These are phyloP conservation scores for Linurgus olivaceus DNA, from an alignment of 2,797 vertebrate species.

Conservation along the genomic window DNA sequence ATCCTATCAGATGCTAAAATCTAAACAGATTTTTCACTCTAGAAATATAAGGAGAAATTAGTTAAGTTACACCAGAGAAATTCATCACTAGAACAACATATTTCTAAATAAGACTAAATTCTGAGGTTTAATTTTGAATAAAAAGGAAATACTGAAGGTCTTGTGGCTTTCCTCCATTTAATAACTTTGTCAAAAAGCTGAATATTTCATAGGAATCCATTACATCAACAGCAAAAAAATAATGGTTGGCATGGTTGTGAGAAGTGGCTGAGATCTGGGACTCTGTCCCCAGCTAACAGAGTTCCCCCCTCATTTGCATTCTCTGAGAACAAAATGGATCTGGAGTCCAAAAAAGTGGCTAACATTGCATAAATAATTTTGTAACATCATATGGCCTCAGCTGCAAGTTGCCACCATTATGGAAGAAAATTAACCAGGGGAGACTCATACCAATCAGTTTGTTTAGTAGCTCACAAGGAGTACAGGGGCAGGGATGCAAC, in stretches of 20 bases:
- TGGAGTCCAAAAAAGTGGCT: constrained; percentile 77
- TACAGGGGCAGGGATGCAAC: constrained; percentile 73
- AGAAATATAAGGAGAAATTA: background rate
- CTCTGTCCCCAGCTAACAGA: constrained; percentile 64
- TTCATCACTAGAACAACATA: background rate
- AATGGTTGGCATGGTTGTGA: constrained; percentile 58
- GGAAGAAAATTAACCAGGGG: constrained; percentile 82
- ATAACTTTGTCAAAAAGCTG: constrained; percentile 68
- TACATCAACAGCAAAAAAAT: constrained; percentile 53
- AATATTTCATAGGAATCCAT: constrained; percentile 68
- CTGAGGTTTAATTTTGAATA: constrained; percentile 7
- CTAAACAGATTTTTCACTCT: background rate
- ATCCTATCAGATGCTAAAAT: constrained; percentile 33
- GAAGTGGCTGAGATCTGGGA: constrained; percentile 54
- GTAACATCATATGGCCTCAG: constrained; percentile 82
- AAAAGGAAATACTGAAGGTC: constrained; percentile 25
- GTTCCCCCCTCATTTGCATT: constrained; percentile 67
- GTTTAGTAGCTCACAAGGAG: constrained; percentile 77
- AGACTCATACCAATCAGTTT: constrained; percentile 82
- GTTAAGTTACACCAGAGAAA: constrained; percentile 22
- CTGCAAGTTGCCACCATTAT: constrained; percentile 82
- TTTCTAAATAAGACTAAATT: constrained; percentile 22
- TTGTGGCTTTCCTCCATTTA: constrained; percentile 52
- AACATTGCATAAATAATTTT: constrained; percentile 84
- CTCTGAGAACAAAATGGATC: constrained; percentile 70